Conservation (phyloP, 2,113 vertebrate genomes). For the Bostrychus sinensis region DNA sequence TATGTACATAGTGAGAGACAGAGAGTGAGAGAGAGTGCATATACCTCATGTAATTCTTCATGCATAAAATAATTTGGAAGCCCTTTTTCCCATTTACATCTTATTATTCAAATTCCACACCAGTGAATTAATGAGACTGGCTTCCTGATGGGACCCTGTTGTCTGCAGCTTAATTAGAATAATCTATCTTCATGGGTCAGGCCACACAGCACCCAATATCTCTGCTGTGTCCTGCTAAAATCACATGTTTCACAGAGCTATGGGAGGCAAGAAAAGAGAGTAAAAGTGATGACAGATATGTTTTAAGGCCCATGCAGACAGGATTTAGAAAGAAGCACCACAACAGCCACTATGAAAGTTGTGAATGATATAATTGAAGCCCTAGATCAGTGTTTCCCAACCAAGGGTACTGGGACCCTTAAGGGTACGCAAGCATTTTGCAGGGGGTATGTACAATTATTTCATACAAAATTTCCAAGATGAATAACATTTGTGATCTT, state of each 20-base stretch:
- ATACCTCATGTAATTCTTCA: constrained; percentile 14
- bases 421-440: no score
- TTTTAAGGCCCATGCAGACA: no score
- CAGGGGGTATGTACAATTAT: no score
- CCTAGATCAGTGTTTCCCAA: no score
- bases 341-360: no score
- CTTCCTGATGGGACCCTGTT: constrained; percentile 49
- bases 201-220: constrained; percentile 10
- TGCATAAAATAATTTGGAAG: constrained; percentile 39
- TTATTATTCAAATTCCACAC: constrained; percentile 60
- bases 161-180: constrained; percentile 65
- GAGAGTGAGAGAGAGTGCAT: constrained; percentile 7
- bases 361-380: no score
- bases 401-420: no score
- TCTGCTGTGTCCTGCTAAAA: constrained; percentile 39
- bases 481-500: no score
- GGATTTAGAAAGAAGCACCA: no score
- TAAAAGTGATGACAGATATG: not conserved
- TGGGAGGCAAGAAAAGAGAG: not conserved
- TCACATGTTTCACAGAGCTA: not conserved
- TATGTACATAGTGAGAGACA: constrained; percentile 2
- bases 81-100: constrained; percentile 58
- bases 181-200: constrained; percentile 61
- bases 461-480: no score
- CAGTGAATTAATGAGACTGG: constrained; percentile 65